Percentiles rank a stretch among this genome's conserved stretches.
Conservation (phyloP, 2,113 vertebrate species). For the Cairina moschata region DNA sequence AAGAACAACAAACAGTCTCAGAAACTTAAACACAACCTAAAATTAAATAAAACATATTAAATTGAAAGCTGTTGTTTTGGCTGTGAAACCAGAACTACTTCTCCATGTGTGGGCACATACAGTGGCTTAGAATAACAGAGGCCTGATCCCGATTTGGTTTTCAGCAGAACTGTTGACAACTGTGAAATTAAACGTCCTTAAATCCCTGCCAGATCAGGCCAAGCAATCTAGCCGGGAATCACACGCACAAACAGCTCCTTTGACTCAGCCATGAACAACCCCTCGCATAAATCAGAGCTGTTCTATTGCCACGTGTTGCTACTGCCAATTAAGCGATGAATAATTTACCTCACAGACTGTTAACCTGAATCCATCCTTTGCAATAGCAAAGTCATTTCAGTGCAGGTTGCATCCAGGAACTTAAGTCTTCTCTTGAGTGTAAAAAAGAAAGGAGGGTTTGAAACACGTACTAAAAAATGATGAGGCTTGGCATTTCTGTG, state of each 20-base stretch:
- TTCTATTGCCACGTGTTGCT: neutral
- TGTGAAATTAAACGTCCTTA: slow-evolving; percentile 14
- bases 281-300: neutral
- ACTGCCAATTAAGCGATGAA: neutral
- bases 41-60: neutral
- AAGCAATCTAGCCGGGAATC: neutral
- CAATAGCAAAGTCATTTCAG: neutral
- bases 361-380: neutral
- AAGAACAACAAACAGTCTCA: neutral
- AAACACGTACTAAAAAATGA: neutral
- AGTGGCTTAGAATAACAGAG: slow-evolving; percentile 28
- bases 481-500: neutral
- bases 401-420: neutral
- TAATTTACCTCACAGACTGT: neutral
- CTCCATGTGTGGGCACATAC: slow-evolving; percentile 15
- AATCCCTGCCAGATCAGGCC: slow-evolving; percentile 12
- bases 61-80: neutral
- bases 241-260: neutral
- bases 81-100: neutral
- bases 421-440: neutral
- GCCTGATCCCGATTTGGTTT: neutral
- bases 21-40: neutral
- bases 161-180: slow-evolving; percentile 38
- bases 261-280: neutral
- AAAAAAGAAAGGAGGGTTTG: neutral